These are phyloP conservation scores for Protobothrops flavoviridis DNA, from an alignment of 2,113 vertebrate species.

Conservation along the genomic window DNA sequence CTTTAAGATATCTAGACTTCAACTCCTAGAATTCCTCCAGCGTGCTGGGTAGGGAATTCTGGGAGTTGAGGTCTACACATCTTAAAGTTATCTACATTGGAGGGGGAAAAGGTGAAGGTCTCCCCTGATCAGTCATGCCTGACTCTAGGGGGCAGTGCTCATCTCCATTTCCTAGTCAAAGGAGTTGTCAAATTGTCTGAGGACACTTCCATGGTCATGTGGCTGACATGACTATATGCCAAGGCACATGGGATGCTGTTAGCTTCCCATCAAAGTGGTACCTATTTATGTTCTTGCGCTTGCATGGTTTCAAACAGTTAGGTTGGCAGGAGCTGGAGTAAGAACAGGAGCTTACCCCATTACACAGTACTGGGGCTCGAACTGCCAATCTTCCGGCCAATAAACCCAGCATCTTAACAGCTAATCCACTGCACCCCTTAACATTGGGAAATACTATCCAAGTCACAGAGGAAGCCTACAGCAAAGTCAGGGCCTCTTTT, in stretches of 20 bases:
- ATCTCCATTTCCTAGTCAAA: neutral
- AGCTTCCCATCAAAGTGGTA: neutral
- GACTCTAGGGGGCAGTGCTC: neutral
- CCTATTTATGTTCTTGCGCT: neutral
- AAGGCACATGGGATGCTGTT: neutral
- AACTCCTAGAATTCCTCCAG: neutral
- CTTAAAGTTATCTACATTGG: neutral
- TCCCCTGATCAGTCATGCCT: neutral
- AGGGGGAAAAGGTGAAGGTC: neutral
- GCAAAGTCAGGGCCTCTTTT: neutral
- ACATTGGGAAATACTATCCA: neutral
- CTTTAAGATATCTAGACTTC: neutral
- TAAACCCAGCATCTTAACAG: neutral
- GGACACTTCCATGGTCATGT: neutral
- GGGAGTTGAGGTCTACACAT: neutral
- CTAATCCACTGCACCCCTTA: neutral
- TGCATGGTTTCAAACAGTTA: neutral
- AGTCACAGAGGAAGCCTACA: neutral
- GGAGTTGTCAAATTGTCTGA: too few relatives aligned
- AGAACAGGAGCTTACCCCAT: neutral
- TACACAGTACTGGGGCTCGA: neutral
- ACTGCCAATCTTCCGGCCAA: neutral
- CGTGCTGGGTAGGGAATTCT: neutral
- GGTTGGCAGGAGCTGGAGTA: neutral
- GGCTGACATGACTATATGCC: neutral